Evolutionary conservation across 2,888 invertebrate species (phyloP), one percentile per base, ranked within the genome.

Genomic region (Flexamia atlantica): DNA sequence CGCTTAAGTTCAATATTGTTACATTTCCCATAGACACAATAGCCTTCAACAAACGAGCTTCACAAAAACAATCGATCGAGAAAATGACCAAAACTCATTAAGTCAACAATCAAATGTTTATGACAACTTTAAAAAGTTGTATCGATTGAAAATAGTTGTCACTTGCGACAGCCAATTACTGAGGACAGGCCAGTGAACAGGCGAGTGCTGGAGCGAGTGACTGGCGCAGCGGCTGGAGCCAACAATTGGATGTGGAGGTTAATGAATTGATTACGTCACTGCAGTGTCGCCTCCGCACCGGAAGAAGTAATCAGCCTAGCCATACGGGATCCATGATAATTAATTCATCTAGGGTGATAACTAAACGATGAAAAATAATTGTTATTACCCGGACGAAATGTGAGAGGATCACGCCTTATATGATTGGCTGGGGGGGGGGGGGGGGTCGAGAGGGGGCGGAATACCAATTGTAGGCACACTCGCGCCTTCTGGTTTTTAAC

Each of bases 291-390:
- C 82, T 57, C 46, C 60, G n/a, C 28, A 50, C 82, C 82, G 82
- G 82, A 83, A 83, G 82, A 74, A 20, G 36, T 74, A 83, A 83
- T 83, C 82, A 74, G 74, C 82, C 74, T 40, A 83, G 82, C 74
- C 82, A 53, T 83, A 72, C 53, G 82, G 82, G 74, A 83, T 72
- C 70, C 50, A 72, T 25, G 82, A 83, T 83, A 83, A 83, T 83
- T 83, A 83, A 83, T 83, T 83, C 82, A 83, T 83, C 82, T 83
- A 72, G 82, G 82, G 82, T 83, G 82, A 83, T 83, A 83, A 83
- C 82, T 60, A 83, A 74, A 83, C 82, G 82, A 83, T 83, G 82
- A 83, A 83, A 83, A 83, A 83, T 83, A 83, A 83, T 83, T 83
- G 74, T 83, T 83, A 83, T 83, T 83, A 57, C 82, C 82, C 82